These are phyloP conservation scores for Drosophila subsilvestris DNA, from an alignment of 2,888 invertebrate genomes.

Conservation along the genomic window DNA sequence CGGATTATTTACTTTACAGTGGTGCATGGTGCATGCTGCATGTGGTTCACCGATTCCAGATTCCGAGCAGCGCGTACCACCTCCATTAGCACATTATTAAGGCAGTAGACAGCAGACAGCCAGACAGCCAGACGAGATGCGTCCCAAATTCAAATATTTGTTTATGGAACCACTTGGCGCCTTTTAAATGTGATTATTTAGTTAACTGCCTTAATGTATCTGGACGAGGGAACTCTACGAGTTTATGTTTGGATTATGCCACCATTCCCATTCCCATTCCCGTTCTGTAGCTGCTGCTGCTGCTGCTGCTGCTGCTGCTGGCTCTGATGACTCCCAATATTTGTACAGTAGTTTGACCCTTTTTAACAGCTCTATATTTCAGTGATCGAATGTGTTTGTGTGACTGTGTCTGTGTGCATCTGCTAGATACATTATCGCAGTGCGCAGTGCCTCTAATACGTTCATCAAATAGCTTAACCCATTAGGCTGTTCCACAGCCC, in stretches of 20 bases:
- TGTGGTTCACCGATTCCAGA: neutral
- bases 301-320: neutral
- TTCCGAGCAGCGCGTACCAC: slow-evolving; percentile 14
- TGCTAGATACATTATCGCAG: slow-evolving; percentile 57
- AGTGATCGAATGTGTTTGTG: slow-evolving; percentile 12
- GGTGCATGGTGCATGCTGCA: slow-evolving; percentile 32
- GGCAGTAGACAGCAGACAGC: slow-evolving; percentile 1
- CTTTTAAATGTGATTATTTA: slow-evolving; percentile 82
- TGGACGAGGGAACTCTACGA: slow-evolving; percentile 3
- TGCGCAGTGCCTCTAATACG: slow-evolving; percentile 59
- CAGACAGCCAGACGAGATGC: slow-evolving; percentile 31
- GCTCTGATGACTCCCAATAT: slow-evolving; percentile 70
- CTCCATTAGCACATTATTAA: slow-evolving; percentile 46
- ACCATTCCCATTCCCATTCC: slow-evolving; percentile 15
- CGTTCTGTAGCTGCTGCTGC: slow-evolving; percentile 53
- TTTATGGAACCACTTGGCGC: slow-evolving; percentile 83
- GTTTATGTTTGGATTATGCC: slow-evolving; percentile 53
- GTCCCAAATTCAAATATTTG: slow-evolving; percentile 76
- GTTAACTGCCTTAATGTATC: slow-evolving; percentile 57
- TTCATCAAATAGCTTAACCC: slow-evolving; percentile 52
- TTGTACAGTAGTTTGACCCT: slow-evolving; percentile 79
- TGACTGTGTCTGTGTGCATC: slow-evolving; percentile 43
- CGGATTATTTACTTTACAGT: slow-evolving; percentile 61
- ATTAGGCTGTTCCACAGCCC: slow-evolving; percentile 28
- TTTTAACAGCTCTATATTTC: slow-evolving; percentile 70